phyloP scores from a whole-genome alignment of 1,140 invertebrate genomes.

The Melanaphis sacchari region DNA sequence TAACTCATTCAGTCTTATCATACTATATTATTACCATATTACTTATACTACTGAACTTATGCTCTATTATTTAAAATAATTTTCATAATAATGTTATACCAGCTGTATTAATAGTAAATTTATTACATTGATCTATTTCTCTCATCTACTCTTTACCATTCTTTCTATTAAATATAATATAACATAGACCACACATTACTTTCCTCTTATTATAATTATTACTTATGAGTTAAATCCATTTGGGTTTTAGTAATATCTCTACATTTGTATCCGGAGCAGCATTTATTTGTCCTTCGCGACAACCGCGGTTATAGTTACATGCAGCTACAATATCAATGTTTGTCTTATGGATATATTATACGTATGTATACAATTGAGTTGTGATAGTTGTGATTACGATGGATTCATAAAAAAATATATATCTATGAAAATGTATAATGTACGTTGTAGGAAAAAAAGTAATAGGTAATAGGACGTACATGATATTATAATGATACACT shows the following conservation, averaged over 20 bases:
- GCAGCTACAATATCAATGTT: not conserved
- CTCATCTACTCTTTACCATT: not conserved
- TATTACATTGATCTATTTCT: not conserved
- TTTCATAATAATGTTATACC: not conserved
- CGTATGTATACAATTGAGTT: not conserved
- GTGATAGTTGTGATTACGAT: not conserved
- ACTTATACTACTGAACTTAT: not conserved
- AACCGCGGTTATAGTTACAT: not conserved
- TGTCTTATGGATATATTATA: not conserved
- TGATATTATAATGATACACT: not conserved
- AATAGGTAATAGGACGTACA: not conserved
- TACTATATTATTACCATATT: not conserved
- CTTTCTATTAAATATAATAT: not conserved
- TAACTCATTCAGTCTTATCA: not conserved
- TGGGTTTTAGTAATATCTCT: not conserved
- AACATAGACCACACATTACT: not conserved
- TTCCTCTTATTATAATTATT: not conserved
- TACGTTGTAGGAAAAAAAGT: not conserved
- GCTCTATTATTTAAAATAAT: not conserved
- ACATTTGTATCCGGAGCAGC: not conserved
- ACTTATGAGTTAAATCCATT: not conserved
- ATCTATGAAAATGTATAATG: not conserved
- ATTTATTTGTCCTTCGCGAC: not conserved
- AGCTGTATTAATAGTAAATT: not conserved
- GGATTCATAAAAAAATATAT: constrained; percentile 12